phyloP scores from a whole-genome alignment of 1,140 invertebrate genomes.

The Apis florea region DNA sequence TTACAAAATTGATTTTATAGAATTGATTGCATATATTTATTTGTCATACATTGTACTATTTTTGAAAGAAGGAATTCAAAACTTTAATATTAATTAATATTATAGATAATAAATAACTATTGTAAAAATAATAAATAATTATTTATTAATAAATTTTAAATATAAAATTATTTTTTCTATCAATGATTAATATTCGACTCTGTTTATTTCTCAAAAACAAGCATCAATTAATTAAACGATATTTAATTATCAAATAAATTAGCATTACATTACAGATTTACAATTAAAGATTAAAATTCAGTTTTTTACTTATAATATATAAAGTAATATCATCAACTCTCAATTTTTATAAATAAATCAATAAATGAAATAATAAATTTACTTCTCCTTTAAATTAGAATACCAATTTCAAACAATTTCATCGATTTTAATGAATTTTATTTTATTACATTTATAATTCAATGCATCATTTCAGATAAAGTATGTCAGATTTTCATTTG shows the following conservation, averaged over 20 bases:
- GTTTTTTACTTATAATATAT: too few species aligned
- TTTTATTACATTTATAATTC: background rate
- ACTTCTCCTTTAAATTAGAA: background rate
- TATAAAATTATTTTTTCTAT: background rate
- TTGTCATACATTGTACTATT: background rate
- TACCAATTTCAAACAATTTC: background rate
- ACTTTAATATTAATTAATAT: background rate
- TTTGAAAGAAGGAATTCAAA: background rate
- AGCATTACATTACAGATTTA: background rate
- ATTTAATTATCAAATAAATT: background rate
- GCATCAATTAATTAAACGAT: background rate
- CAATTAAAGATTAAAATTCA: too few species aligned
- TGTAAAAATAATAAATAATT: background rate
- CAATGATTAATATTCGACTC: background rate
- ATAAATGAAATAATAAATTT: background rate
- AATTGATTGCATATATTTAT: background rate
- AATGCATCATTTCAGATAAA: background rate
- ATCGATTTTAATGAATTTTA: background rate
- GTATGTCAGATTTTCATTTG: conserved; percentile 1
- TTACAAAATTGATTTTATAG: background rate
- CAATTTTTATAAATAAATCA: background rate
- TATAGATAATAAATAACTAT: background rate
- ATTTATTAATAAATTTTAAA: background rate
- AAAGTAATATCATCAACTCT: background rate
- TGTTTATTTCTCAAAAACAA: too few species aligned